Conservation (phyloP, 2,888 invertebrate species). For the Leucophenga montana region DNA sequence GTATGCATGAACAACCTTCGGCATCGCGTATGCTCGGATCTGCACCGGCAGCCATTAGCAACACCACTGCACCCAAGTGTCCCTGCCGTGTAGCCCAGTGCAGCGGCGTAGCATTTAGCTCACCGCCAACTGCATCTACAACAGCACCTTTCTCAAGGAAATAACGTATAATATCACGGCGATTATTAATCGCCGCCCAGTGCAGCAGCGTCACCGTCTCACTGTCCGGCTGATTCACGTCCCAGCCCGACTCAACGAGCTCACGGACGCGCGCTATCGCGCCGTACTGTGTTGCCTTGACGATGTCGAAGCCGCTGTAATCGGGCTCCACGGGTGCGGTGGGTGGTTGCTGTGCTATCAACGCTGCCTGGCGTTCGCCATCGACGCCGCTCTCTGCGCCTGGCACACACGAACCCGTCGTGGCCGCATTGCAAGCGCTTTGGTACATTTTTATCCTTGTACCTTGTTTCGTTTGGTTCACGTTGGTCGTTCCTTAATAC, state of each 20-base stretch:
- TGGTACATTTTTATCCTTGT: constrained; percentile 76
- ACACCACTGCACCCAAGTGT: constrained; percentile 84
- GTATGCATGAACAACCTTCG: constrained; percentile 96
- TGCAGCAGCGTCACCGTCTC: constrained; percentile 98
- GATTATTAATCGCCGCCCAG: constrained; percentile 99
- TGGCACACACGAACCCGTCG: constrained; percentile 76
- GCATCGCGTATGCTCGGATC: constrained; percentile 93
- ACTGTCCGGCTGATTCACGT: constrained; percentile 94
- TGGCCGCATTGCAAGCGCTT: constrained; percentile 82
- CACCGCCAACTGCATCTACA: constrained; percentile 96
- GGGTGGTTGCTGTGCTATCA: constrained; percentile 78
- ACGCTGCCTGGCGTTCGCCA: constrained; percentile 72
- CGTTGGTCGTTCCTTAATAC: too few species aligned
- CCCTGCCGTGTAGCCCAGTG: constrained; percentile 99
- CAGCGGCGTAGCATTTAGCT: constrained; percentile 94
- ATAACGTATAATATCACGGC: constrained; percentile 92
- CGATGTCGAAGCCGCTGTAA: constrained; percentile 90
- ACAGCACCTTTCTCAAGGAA: constrained; percentile 88
- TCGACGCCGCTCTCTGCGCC: constrained; percentile 78
- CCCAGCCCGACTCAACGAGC: constrained; percentile 91
- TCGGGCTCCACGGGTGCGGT: constrained; percentile 80
- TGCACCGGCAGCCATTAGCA: constrained; percentile 81
- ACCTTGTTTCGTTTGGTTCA: neutral
- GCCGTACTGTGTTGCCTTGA: constrained; percentile 97
- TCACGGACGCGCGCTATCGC: constrained; percentile 87